Evolutionary conservation across 2,797 vertebrate species (phyloP).

Genomic region (Chelon labrosus): DNA sequence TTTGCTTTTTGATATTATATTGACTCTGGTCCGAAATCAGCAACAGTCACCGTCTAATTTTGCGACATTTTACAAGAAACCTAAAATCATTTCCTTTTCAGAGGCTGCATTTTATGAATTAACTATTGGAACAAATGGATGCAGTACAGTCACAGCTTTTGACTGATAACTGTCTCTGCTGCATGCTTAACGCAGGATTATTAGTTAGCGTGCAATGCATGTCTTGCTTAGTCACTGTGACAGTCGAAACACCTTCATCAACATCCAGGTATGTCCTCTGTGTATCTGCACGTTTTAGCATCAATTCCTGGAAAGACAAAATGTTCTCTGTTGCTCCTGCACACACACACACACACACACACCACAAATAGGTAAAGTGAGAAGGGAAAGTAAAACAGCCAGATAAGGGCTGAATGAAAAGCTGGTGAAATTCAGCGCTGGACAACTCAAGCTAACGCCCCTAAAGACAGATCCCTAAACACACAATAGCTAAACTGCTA

Average conservation of each 20-base stretch:
- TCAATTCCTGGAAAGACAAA: conserved; percentile 24
- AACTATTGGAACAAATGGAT: neutral
- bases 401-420: conserved; percentile 67
- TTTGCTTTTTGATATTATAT: neutral
- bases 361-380: conserved; percentile 43
- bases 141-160: neutral
- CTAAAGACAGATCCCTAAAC: conserved; percentile 38
- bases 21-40: no score
- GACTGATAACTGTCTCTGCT: neutral
- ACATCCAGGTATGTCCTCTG: neutral
- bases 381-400: conserved; percentile 50
- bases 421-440: conserved; percentile 48
- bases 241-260: neutral
- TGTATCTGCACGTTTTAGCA: conserved; percentile 16
- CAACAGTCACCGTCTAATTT: neutral
- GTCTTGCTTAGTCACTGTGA: neutral
- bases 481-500: conserved; percentile 53
- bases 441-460: conserved; percentile 43
- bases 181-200: neutral
- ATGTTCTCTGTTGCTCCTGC: conserved; percentile 12
- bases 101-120: neutral
- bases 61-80: neutral
- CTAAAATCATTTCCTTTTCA: neutral
- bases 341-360: conserved; percentile 1
- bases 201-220: neutral